These are phyloP conservation scores for Altica lythri DNA, from an alignment of 2,888 invertebrate genomes.

Conservation along the genomic window DNA sequence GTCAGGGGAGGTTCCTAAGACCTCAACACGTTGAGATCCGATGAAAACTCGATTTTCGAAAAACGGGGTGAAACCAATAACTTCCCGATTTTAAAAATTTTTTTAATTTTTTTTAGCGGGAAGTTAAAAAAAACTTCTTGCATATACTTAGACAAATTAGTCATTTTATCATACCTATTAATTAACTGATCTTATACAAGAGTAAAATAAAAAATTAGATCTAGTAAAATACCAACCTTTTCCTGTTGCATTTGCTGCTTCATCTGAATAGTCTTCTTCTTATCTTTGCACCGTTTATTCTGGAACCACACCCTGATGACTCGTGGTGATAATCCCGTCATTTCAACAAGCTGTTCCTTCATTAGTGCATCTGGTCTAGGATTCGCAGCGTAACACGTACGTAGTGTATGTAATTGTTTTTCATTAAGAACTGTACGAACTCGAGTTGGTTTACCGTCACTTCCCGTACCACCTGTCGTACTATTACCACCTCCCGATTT, in stretches of 20 bases:
- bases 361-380: conserved; percentile 98
- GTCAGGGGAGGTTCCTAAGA: no score
- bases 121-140: no score
- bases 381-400: conserved; percentile 97
- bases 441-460: conserved; percentile 95
- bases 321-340: conserved; percentile 95
- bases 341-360: conserved; percentile 99
- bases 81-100: no score
- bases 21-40: no score
- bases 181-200: no score
- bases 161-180: no score
- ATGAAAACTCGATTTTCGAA: no score
- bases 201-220: no score
- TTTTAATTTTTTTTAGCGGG: no score
- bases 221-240: conserved; percentile 72
- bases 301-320: conserved; percentile 99
- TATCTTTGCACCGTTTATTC: conserved; percentile 97
- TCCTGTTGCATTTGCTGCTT: conserved; percentile 98
- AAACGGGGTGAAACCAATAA: no score
- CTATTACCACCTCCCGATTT: conserved; percentile 55
- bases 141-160: no score
- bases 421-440: conserved; percentile 98
- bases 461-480: conserved; percentile 60
- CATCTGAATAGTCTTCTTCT: conserved; percentile 94
- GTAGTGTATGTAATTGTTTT: conserved; percentile 94